A percentile compares a stretch with the other conserved stretches of the same genome.
These are phyloP conservation scores for Scortum barcoo DNA, from an alignment of 2,113 vertebrate genomes.

Conservation along the genomic window DNA sequence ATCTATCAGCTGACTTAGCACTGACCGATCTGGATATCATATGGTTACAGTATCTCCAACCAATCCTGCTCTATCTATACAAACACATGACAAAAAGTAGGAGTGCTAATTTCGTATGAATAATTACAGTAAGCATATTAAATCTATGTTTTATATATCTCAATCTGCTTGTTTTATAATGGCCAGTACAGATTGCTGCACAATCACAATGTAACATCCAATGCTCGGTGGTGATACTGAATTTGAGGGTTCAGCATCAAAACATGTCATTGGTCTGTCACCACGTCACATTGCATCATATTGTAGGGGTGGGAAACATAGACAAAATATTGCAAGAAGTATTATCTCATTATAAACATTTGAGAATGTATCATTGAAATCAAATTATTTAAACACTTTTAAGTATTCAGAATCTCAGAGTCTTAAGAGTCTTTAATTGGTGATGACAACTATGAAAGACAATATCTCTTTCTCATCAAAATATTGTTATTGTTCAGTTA, in stretches of 20 bases:
- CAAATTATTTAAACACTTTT: background rate
- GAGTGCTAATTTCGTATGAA: background rate
- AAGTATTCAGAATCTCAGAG: background rate
- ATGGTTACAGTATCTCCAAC: background rate
- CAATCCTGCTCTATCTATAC: background rate
- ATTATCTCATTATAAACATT: background rate
- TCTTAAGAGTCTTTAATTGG: too few species aligned
- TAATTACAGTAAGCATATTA: background rate
- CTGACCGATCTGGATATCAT: background rate
- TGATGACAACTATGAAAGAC: background rate
- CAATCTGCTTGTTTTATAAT: background rate
- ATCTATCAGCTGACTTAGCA: too few species aligned
- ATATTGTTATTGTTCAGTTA: background rate
- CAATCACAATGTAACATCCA: background rate
- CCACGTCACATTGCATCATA: background rate
- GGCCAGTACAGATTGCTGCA: background rate
- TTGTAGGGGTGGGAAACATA: too few species aligned
- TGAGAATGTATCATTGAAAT: background rate
- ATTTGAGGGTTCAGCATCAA: background rate
- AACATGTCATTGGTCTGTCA: background rate
- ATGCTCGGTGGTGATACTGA: background rate
- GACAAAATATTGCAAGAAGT: background rate
- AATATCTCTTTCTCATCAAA: background rate
- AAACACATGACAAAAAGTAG: background rate
- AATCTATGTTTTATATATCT: background rate